phyloP scores from a whole-genome alignment of 2,797 vertebrate species.

The Sphenodon punctatus region DNA sequence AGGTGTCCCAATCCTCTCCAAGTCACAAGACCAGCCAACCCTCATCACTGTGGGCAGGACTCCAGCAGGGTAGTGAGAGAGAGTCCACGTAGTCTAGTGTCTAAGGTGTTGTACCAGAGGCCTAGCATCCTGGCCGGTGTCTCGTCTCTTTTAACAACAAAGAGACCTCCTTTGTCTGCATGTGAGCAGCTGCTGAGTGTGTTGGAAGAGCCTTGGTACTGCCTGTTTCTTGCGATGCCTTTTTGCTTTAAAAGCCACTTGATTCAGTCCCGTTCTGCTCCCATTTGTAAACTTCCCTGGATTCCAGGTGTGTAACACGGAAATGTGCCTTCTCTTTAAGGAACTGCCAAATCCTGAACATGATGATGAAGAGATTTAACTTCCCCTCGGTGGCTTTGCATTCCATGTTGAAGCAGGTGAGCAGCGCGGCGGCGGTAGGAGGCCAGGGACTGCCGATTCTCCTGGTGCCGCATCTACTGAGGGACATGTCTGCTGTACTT shows the following conservation, averaged over 20 bases:
- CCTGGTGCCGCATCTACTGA: too few relatives aligned
- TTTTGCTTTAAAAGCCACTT: fast-evolving
- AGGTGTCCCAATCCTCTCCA: too few relatives aligned
- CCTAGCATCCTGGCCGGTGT: too few relatives aligned
- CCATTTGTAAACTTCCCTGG: not conserved
- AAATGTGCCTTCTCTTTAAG: slow-evolving; percentile 56
- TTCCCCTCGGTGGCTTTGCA: slow-evolving; percentile 91
- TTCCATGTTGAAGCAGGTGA: slow-evolving; percentile 98
- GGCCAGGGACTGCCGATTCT: fast-evolving
- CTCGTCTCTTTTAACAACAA: too few relatives aligned
- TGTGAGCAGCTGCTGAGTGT: not conserved
- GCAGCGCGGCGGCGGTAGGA: fast-evolving
- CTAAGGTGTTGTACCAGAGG: too few relatives aligned
- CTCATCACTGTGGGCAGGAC: too few relatives aligned
- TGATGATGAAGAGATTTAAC: slow-evolving; percentile 90
- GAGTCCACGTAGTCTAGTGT: too few relatives aligned
- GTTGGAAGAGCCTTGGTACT: too few relatives aligned
- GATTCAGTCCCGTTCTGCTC: not conserved
- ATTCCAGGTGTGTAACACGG: not conserved
- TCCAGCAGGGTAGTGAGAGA: too few relatives aligned
- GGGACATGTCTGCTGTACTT: not conserved
- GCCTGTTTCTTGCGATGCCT: too few relatives aligned
- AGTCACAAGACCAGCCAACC: too few relatives aligned
- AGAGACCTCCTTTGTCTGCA: too few relatives aligned
- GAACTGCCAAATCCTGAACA: slow-evolving; percentile 91